Evolutionary conservation across 2,888 invertebrate species (phyloP).

Genomic region (Lottia gigantea): DNA sequence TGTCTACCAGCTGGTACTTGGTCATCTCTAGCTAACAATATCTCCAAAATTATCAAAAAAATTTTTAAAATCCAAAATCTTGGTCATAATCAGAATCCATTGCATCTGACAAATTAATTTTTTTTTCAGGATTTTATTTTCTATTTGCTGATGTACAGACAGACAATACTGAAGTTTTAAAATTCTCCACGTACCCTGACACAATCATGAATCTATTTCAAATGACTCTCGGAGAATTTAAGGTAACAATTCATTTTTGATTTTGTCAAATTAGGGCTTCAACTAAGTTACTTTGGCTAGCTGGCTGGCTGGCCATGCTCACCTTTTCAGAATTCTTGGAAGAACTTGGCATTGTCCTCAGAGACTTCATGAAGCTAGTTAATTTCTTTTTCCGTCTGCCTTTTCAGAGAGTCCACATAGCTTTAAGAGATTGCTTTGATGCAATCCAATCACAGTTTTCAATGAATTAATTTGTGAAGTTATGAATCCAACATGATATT

Average conservation of each 20-base stretch:
- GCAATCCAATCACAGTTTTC: no score
- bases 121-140: constrained; percentile 74
- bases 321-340: no score
- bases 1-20: not conserved
- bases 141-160: constrained; percentile 81
- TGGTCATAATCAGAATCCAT: not conserved
- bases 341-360: no score
- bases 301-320: no score
- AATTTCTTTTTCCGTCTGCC: no score
- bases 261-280: not conserved
- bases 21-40: not conserved
- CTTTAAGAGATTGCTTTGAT: no score
- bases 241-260: constrained; percentile 73
- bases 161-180: constrained; percentile 76
- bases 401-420: no score
- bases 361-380: no score
- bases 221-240: constrained; percentile 97
- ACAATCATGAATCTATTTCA: constrained; percentile 99
- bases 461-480: no score
- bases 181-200: constrained; percentile 85
- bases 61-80: not conserved
- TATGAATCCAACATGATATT: no score
- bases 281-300: not conserved
- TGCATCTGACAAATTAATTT: constrained; percentile 24
- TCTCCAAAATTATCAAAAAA: constrained; percentile 9